phyloP scores from a whole-genome alignment of 2,113 vertebrate species.

The Pipa parva region DNA sequence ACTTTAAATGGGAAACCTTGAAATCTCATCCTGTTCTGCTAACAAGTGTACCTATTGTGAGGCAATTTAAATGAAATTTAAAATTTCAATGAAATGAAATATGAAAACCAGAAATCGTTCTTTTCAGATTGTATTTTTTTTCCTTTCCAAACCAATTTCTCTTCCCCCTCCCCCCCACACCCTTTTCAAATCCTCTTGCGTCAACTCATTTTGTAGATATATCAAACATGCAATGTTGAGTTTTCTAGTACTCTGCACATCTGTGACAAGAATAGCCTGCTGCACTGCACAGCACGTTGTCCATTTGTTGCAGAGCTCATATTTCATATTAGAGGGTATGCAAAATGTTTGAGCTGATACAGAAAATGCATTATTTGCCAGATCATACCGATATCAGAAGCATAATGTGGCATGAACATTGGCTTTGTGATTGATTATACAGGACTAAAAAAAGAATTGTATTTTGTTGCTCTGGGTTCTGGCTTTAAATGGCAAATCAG shows the following conservation, averaged over 20 bases:
- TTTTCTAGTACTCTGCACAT: slow-evolving; percentile 54
- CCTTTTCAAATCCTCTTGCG: not conserved
- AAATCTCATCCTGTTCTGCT: slow-evolving; percentile 16
- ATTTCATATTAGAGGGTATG: slow-evolving; percentile 68
- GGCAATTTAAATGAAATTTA: slow-evolving; percentile 4
- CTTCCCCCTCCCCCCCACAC: too few species aligned
- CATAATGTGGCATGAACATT: slow-evolving; percentile 77
- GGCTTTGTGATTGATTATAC: slow-evolving; percentile 70
- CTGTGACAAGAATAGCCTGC: slow-evolving; percentile 56
- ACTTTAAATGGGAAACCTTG: slow-evolving; percentile 1
- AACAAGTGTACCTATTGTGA: slow-evolving; percentile 32
- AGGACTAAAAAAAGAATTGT: too few species aligned
- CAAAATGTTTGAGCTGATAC: slow-evolving; percentile 65
- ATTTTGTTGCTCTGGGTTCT: too few species aligned
- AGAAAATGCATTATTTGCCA: slow-evolving; percentile 64
- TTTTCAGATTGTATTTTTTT: slow-evolving; percentile 19
- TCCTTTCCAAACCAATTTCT: not conserved
- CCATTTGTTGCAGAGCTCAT: slow-evolving; percentile 68
- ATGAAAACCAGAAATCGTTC: slow-evolving; percentile 14
- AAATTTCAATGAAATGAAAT: not conserved
- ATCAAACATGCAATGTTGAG: slow-evolving; percentile 57
- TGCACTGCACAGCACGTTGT: slow-evolving; percentile 50
- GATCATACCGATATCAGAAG: slow-evolving; percentile 61
- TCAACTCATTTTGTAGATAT: slow-evolving; percentile 45
- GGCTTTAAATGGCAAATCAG: too few species aligned